These are phyloP conservation scores for Fukomys damarensis DNA, from an alignment of 2,113 vertebrate species.

Conservation along the genomic window DNA sequence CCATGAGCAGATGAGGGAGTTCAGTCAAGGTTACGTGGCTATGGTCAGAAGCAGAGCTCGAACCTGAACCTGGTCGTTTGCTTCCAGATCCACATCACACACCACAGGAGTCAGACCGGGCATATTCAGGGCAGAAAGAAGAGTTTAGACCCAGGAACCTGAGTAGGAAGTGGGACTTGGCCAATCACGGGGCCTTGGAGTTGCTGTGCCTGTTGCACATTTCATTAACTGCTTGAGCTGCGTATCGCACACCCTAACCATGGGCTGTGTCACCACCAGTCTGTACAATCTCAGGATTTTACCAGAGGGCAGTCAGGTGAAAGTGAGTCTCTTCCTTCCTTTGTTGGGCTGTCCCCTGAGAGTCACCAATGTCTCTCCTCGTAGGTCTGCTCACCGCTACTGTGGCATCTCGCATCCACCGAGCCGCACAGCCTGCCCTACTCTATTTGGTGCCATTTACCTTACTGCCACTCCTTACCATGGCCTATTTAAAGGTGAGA, in stretches of 20 bases:
- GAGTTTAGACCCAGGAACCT: neutral
- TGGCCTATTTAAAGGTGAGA: constrained; percentile 99
- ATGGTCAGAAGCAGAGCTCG: neutral
- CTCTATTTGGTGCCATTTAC: constrained; percentile 99
- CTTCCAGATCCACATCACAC: neutral
- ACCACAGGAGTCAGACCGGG: neutral
- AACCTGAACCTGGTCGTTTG: neutral
- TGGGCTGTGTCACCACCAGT: neutral
- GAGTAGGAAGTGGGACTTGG: neutral
- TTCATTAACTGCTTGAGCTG: neutral
- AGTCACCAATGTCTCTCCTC: neutral
- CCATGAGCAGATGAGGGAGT: neutral
- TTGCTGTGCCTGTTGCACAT: neutral
- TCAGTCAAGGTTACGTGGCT: neutral
- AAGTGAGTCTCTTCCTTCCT: too few relatives aligned
- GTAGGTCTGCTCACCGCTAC: constrained; percentile 98
- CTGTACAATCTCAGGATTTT: neutral
- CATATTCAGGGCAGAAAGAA: too few relatives aligned
- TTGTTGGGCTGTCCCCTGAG: neutral
- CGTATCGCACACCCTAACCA: neutral
- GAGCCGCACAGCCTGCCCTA: constrained; percentile 97
- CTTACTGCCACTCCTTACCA: constrained; percentile 99
- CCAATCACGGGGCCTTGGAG: neutral
- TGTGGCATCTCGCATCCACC: constrained; percentile 98
- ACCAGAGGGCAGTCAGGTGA: neutral